phyloP scores from a whole-genome alignment of 2,888 invertebrate species.

The Papilio demoleus region DNA sequence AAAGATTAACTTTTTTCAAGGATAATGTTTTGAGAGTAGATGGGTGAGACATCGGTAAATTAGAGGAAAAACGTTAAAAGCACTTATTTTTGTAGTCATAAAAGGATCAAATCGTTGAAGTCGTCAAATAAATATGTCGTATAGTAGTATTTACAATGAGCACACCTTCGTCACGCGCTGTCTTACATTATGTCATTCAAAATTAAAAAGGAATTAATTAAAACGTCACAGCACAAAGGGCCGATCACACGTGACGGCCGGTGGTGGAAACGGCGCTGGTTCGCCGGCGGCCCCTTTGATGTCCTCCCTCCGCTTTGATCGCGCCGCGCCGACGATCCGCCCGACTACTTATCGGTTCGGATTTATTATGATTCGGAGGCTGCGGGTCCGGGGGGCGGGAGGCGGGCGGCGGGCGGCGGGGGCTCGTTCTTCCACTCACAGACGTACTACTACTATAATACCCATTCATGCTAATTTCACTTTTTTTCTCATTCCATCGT shows the following conservation, averaged over 20 bases:
- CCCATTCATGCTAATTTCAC: slow-evolving; percentile 54
- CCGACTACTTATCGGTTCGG: slow-evolving; percentile 82
- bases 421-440: slow-evolving; percentile 49
- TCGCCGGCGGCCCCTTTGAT: slow-evolving; percentile 76
- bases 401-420: slow-evolving; percentile 43
- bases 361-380: slow-evolving; percentile 82
- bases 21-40: too few species aligned
- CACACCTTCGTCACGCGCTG: slow-evolving; percentile 63
- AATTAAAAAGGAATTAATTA: slow-evolving; percentile 74
- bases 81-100: neutral
- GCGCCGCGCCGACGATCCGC: slow-evolving; percentile 79
- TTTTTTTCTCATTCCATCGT: slow-evolving; percentile 48
- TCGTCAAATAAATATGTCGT: slow-evolving; percentile 7
- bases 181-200: slow-evolving; percentile 62
- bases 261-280: slow-evolving; percentile 71
- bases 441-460: slow-evolving; percentile 48
- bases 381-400: slow-evolving; percentile 67
- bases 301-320: slow-evolving; percentile 79
- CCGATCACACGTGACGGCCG: slow-evolving; percentile 64
- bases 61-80: neutral
- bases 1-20: too few species aligned
- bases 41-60: neutral
- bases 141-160: slow-evolving; percentile 31
- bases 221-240: slow-evolving; percentile 71
- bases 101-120: neutral